Percentiles rank a stretch among this genome's conserved stretches.
Evolutionary conservation across 1,140 invertebrate species (phyloP).

Genomic region (Platyscapa corneri): DNA sequence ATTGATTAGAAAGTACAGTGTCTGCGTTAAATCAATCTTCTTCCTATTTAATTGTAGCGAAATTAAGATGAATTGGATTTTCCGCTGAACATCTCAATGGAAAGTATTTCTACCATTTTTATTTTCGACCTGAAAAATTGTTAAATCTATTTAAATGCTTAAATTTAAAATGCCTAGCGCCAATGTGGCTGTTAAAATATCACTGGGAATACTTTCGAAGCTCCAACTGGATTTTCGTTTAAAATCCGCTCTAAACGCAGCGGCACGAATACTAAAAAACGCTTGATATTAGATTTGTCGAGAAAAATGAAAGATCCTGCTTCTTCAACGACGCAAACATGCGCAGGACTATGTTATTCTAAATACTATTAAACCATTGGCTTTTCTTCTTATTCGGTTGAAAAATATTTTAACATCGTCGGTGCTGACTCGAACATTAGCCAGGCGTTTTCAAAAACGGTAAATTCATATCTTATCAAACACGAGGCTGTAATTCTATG

Average conservation of each 20-base stretch:
- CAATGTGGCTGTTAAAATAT: background rate
- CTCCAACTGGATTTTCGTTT: background rate
- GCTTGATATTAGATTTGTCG: background rate
- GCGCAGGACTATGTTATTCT: background rate
- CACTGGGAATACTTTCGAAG: background rate
- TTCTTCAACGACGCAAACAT: background rate
- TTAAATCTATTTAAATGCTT: too few relatives aligned
- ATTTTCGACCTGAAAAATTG: background rate
- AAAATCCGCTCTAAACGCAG: background rate
- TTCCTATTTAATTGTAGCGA: background rate
- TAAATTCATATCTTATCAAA: slow-evolving; percentile 7
- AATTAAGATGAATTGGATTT: background rate
- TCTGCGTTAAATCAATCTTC: background rate
- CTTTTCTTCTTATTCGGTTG: background rate
- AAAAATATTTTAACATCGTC: background rate
- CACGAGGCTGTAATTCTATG: background rate
- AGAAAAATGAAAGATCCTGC: background rate
- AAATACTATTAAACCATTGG: background rate
- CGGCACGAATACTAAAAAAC: background rate
- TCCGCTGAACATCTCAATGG: background rate
- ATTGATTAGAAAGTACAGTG: background rate
- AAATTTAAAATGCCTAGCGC: background rate
- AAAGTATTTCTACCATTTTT: background rate
- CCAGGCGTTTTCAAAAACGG: slow-evolving; percentile 4
- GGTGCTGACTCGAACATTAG: background rate